These are phyloP conservation scores for Tigriopus californicus DNA, from an alignment of 2,888 invertebrate genomes.

Conservation along the genomic window DNA sequence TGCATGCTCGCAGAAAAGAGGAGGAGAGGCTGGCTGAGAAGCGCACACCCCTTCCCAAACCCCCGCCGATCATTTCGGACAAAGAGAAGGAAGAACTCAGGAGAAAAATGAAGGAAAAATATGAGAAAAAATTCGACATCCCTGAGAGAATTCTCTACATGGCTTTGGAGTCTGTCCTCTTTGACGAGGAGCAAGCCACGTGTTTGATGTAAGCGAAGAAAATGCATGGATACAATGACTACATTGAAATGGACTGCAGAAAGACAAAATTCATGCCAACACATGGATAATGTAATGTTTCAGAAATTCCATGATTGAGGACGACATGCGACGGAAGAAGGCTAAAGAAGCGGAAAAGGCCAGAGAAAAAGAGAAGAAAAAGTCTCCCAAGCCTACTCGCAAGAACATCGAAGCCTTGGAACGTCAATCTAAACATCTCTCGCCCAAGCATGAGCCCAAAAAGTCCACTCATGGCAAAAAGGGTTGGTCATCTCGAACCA, in stretches of 20 bases:
- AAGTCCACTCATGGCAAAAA: not conserved
- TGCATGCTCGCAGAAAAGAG: conserved; percentile 12
- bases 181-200: conserved; percentile 52
- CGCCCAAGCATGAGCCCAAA: conserved; percentile 12
- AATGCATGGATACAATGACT: not conserved
- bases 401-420: not conserved
- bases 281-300: not conserved
- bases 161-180: conserved; percentile 72
- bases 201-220: conserved; percentile 5
- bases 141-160: conserved; percentile 61
- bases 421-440: not conserved
- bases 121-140: conserved; percentile 31
- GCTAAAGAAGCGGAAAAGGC: conserved; percentile 13
- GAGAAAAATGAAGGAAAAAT: conserved; percentile 43
- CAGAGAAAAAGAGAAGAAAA: conserved; percentile 13
- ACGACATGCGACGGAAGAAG: conserved; percentile 13
- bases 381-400: conserved; percentile 12
- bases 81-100: conserved; percentile 23
- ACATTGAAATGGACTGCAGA: too few relatives aligned
- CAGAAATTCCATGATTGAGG: conserved; percentile 15
- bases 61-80: conserved; percentile 32
- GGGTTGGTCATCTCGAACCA: not conserved
- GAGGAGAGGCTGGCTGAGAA: conserved; percentile 14
- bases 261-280: too few relatives aligned
- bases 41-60: conserved; percentile 31